These are phyloP conservation scores for Pteropus rufus DNA, from an alignment of 2,797 vertebrate genomes.

Conservation along the genomic window DNA sequence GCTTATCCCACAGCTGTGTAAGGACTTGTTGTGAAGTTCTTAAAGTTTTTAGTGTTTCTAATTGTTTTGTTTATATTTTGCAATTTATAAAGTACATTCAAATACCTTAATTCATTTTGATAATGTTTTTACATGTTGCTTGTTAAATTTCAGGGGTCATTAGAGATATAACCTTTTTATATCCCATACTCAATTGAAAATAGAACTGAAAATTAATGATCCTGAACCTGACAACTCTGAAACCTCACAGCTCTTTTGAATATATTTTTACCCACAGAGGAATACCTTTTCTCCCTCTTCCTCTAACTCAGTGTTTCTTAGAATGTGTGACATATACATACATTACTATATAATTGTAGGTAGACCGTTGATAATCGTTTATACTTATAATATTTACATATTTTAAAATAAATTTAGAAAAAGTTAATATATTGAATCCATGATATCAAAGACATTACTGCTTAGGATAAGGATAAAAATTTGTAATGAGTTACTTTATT, in stretches of 20 bases:
- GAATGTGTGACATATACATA: background rate
- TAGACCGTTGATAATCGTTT: background rate
- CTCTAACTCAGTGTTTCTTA: background rate
- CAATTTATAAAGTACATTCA: background rate
- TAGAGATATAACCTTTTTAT: background rate
- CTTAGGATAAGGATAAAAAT: background rate
- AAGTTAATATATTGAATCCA: background rate
- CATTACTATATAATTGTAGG: background rate
- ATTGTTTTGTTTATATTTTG: background rate
- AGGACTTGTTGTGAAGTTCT: background rate
- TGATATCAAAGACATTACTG: background rate
- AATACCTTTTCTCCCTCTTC: background rate
- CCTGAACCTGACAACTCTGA: background rate
- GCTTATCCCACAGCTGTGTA: background rate
- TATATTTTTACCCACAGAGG: background rate
- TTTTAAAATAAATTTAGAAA: background rate
- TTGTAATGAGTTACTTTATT: background rate
- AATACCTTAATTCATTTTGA: constrained; percentile 8
- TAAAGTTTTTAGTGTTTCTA: background rate
- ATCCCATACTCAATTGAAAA: background rate
- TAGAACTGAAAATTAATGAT: background rate
- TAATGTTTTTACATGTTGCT: background rate
- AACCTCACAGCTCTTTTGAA: background rate
- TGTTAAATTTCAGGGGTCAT: background rate
- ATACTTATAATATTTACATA: background rate